phyloP scores from a whole-genome alignment of 2,797 vertebrate species.

The Leptodactylus fallax region DNA sequence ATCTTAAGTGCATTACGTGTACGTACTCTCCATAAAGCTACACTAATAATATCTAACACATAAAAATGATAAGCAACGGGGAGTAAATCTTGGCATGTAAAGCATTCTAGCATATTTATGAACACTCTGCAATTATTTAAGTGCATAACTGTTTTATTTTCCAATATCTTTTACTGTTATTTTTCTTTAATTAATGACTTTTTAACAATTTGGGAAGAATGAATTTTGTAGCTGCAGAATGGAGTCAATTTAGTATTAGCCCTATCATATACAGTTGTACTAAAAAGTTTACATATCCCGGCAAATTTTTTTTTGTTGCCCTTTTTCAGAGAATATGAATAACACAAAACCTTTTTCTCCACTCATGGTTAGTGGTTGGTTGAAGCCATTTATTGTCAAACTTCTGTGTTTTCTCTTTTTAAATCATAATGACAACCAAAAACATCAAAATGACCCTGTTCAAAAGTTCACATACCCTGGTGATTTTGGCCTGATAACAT shows the following conservation, averaged over 20 bases:
- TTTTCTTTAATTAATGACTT: slow-evolving; percentile 16
- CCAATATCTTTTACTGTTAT: slow-evolving; percentile 25
- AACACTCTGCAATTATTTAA: slow-evolving; percentile 4
- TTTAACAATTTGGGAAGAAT: not conserved
- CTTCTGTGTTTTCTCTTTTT: too few species aligned
- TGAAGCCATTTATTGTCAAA: too few species aligned
- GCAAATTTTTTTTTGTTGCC: too few species aligned
- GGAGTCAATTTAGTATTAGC: not conserved
- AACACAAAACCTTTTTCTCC: too few species aligned
- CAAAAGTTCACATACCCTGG: too few species aligned
- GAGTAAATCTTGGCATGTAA: slow-evolving; percentile 20
- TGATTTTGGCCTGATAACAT: too few species aligned
- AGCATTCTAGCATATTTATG: slow-evolving; percentile 1
- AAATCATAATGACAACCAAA: too few species aligned
- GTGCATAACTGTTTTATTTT: slow-evolving; percentile 9
- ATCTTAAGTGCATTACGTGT: slow-evolving; percentile 15
- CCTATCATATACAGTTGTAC: not conserved
- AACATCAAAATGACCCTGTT: too few species aligned
- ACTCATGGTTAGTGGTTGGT: too few species aligned
- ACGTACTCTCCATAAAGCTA: slow-evolving; percentile 16
- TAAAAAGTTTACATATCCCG: too few species aligned
- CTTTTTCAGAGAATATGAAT: too few species aligned
- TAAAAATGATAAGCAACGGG: slow-evolving; percentile 20
- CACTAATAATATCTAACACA: not conserved
- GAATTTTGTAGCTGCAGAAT: not conserved